Percentiles rank a stretch among this genome's conserved stretches.
phyloP scores from a whole-genome alignment of 2,797 vertebrate genomes.

The Lithobates pipiens region DNA sequence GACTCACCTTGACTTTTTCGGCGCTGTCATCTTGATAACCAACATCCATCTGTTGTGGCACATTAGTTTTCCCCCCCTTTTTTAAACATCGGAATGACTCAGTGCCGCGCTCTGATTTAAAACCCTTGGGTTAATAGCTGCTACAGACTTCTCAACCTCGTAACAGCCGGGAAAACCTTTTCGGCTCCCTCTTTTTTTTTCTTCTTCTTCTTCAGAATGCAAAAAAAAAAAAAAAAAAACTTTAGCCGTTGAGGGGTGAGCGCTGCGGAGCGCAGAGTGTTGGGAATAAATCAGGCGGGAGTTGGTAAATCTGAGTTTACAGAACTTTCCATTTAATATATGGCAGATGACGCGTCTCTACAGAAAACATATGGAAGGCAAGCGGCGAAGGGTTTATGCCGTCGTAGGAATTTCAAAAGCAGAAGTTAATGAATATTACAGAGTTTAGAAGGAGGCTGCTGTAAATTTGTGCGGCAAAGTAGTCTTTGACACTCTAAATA shows the following conservation, averaged over 20 bases:
- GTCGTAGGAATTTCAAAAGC: slow-evolving; percentile 13
- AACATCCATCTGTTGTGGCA: slow-evolving; percentile 52
- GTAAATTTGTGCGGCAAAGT: slow-evolving; percentile 14
- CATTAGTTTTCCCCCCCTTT: slow-evolving; percentile 59
- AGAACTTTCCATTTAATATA: not conserved
- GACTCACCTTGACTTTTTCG: slow-evolving; percentile 58
- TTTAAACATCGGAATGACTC: slow-evolving; percentile 58
- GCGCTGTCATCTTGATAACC: slow-evolving; percentile 54
- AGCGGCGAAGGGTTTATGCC: not conserved
- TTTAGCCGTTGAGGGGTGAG: slow-evolving; percentile 11
- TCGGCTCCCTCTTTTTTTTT: slow-evolving; percentile 10
- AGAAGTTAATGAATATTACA: slow-evolving; percentile 27
- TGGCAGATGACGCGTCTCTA: slow-evolving; percentile 26
- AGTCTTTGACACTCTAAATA: slow-evolving; percentile 1
- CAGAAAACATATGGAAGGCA: slow-evolving; percentile 25
- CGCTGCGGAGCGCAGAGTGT: not conserved
- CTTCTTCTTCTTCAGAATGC: not conserved
- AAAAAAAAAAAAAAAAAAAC: slow-evolving; percentile 36
- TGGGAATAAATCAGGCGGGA: slow-evolving; percentile 31
- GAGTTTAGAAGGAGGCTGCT: slow-evolving; percentile 11
- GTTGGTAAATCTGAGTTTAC: slow-evolving; percentile 37
- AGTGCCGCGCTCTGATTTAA: slow-evolving; percentile 50
- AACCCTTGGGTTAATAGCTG: slow-evolving; percentile 62
- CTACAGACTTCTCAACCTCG: slow-evolving; percentile 36
- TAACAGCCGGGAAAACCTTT: slow-evolving; percentile 12